phyloP scores from a whole-genome alignment of 2,888 invertebrate species.

The Limnephilus auricula region DNA sequence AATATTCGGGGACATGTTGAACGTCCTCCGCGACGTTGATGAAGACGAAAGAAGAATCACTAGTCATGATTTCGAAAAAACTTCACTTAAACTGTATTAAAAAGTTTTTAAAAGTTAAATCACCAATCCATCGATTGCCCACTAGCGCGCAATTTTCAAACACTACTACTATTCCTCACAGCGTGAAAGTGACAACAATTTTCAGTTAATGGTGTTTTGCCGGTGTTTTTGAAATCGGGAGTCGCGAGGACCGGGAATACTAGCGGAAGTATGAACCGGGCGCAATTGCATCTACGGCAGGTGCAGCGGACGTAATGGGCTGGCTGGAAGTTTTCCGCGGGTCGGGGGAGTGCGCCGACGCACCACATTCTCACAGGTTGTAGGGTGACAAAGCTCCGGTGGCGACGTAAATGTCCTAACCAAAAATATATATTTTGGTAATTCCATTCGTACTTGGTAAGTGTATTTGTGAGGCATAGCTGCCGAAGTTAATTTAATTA shows the following conservation, averaged over 20 bases:
- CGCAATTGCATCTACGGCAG: background rate
- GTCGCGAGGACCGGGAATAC: too few relatives aligned
- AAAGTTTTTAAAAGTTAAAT: background rate
- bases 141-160: background rate
- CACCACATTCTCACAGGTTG: background rate
- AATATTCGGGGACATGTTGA: background rate
- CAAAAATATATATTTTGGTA: background rate
- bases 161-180: too few relatives aligned
- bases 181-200: too few relatives aligned
- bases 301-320: background rate
- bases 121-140: background rate
- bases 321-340: background rate
- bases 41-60: background rate
- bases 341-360: background rate
- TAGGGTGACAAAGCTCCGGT: background rate
- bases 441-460: too few relatives aligned
- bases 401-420: background rate
- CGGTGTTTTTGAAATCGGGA: background rate
- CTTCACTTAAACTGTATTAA: background rate
- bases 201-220: too few relatives aligned
- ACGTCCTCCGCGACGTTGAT: background rate
- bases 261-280: background rate
- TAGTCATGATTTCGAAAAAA: background rate
- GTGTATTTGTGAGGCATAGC: too few relatives aligned
- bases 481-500: too few relatives aligned